phyloP scores from a whole-genome alignment of 2,113 vertebrate species.

The Hassar affinis region DNA sequence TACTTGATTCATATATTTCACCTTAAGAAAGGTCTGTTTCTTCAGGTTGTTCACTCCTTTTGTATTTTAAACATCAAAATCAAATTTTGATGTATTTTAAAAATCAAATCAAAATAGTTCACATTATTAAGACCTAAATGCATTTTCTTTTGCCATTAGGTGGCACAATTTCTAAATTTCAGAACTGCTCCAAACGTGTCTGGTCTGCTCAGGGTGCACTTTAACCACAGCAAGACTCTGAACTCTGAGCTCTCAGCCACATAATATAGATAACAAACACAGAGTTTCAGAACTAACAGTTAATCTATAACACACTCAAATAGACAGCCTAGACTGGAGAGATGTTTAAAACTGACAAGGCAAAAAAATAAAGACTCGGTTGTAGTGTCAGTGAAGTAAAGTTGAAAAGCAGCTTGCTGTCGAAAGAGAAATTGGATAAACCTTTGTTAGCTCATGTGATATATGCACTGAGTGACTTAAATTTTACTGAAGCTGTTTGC shows the following conservation, averaged over 20 bases:
- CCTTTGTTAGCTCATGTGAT: slow-evolving; percentile 7
- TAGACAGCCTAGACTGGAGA: not conserved
- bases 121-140: not conserved
- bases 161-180: slow-evolving; percentile 36
- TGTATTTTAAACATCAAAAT: no score
- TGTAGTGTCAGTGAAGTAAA: not conserved
- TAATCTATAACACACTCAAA: slow-evolving; percentile 48
- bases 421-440: slow-evolving; percentile 4
- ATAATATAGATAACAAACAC: slow-evolving; percentile 34
- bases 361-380: not conserved
- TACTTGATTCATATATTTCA: not conserved
- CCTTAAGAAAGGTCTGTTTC: not conserved
- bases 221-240: slow-evolving; percentile 25
- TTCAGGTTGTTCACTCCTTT: not conserved
- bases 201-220: slow-evolving; percentile 5
- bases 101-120: not conserved
- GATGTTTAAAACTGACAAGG: not conserved
- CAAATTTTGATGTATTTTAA: no score
- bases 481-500: slow-evolving; percentile 18
- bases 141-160: slow-evolving; percentile 35
- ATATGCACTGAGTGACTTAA: not conserved
- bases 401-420: not conserved
- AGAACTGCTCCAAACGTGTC: not conserved
- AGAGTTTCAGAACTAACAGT: slow-evolving; percentile 23
- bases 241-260: slow-evolving; percentile 47